These are phyloP conservation scores for Pteruthius melanotis DNA, from an alignment of 2,113 vertebrate genomes.

Conservation along the genomic window DNA sequence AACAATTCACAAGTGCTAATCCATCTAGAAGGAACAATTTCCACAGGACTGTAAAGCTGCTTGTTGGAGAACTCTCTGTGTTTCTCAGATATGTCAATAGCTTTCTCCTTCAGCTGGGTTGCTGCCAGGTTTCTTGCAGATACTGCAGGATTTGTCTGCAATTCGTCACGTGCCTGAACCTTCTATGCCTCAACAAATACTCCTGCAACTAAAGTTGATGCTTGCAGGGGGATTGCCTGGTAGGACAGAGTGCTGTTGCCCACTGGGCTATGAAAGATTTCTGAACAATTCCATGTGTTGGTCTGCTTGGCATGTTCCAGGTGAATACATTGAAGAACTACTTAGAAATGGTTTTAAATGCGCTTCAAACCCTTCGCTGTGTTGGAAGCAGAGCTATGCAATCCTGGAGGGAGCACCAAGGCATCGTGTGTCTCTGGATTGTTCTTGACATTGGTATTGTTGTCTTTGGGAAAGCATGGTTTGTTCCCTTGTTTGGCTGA, in stretches of 20 bases:
- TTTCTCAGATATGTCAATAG: neutral
- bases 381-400: neutral
- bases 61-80: neutral
- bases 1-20: neutral
- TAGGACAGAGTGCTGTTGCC: neutral
- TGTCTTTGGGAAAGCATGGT: neutral
- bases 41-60: neutral
- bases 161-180: neutral
- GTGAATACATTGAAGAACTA: neutral
- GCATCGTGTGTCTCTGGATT: neutral
- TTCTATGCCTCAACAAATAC: neutral
- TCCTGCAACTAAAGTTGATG: neutral
- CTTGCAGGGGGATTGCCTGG: neutral
- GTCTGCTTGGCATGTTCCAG: neutral
- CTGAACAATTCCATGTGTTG: neutral
- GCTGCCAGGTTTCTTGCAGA: neutral
- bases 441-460: neutral
- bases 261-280: neutral
- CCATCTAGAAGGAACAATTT: constrained; percentile 31
- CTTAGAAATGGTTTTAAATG: neutral
- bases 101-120: neutral
- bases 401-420: neutral
- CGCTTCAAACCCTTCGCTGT: neutral
- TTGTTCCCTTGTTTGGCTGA: neutral
- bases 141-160: neutral